These are phyloP conservation scores for Junonia oenone DNA, from an alignment of 2,888 invertebrate species.

Conservation along the genomic window DNA sequence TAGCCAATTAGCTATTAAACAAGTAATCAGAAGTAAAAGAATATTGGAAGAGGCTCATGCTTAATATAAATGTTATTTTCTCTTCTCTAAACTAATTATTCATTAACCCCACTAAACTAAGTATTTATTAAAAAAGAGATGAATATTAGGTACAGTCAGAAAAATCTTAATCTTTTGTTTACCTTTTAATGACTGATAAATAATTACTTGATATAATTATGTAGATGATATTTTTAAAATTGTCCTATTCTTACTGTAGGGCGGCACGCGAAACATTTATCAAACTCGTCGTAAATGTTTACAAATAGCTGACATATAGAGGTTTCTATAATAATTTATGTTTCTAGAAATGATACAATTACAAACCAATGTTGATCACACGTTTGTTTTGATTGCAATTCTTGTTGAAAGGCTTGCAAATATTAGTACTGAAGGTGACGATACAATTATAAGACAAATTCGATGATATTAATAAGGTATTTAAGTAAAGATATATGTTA, in stretches of 20 bases:
- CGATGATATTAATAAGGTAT: too few relatives aligned
- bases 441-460: not conserved
- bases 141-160: too few relatives aligned
- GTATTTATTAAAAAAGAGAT: too few relatives aligned
- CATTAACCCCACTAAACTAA: too few relatives aligned
- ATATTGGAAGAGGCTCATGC: too few relatives aligned
- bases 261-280: slow-evolving; percentile 13
- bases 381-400: not conserved
- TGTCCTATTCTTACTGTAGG: not conserved
- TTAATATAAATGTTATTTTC: too few relatives aligned
- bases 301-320: not conserved
- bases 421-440: not conserved
- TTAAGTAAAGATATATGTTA: too few relatives aligned
- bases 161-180: not conserved
- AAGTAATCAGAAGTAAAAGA: not conserved
- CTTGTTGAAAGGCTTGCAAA: not conserved
- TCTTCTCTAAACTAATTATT: too few relatives aligned
- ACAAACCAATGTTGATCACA: not conserved
- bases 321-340: not conserved
- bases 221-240: not conserved
- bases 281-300: slow-evolving; percentile 9
- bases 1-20: slow-evolving; percentile 7
- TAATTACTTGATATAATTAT: not conserved
- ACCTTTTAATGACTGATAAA: not conserved
- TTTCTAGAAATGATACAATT: not conserved